Conservation (phyloP, 2,797 vertebrate genomes). For the Typhlichthys subterraneus region DNA sequence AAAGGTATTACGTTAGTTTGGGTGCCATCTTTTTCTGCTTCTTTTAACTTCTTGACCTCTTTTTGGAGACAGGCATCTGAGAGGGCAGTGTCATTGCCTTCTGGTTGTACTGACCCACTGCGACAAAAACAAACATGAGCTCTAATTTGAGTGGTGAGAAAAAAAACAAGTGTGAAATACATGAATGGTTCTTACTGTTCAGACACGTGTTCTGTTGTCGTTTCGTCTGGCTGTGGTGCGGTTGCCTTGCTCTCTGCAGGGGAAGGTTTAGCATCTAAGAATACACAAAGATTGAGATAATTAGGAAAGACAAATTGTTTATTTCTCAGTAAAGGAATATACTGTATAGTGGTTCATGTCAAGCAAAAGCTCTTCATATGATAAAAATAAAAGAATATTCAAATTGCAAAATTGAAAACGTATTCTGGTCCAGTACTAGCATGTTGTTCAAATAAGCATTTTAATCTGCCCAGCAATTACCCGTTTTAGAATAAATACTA, state of each 20-base stretch:
- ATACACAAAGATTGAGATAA: conserved; percentile 19
- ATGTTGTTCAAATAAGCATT: too few species aligned
- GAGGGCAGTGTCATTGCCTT: conserved; percentile 65
- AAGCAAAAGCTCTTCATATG: too few species aligned
- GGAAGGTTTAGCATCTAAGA: conserved; percentile 4
- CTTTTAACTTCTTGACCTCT: conserved; percentile 84
- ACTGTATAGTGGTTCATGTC: too few species aligned
- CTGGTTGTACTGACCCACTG: conserved; percentile 60
- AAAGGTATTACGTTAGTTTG: conserved; percentile 84
- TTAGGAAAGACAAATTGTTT: neutral
- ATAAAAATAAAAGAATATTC: too few species aligned
- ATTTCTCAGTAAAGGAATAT: too few species aligned
- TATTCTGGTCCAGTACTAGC: too few species aligned
- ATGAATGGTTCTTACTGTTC: conserved; percentile 53
- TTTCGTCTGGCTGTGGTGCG: conserved; percentile 15
- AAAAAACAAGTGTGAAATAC: conserved; percentile 17
- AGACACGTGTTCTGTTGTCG: conserved; percentile 21
- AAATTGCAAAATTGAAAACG: too few species aligned
- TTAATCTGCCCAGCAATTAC: too few species aligned
- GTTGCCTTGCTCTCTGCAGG: conserved; percentile 35
- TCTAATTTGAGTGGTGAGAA: neutral
- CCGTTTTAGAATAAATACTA: too few species aligned
- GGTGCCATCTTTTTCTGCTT: conserved; percentile 83
- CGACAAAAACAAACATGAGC: conserved; percentile 23
- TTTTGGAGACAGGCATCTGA: conserved; percentile 84